A percentile compares a stretch with the other conserved stretches of the same genome.
These are phyloP conservation scores for Lithophane ornitopus DNA, from an alignment of 2,888 invertebrate species.

Conservation along the genomic window DNA sequence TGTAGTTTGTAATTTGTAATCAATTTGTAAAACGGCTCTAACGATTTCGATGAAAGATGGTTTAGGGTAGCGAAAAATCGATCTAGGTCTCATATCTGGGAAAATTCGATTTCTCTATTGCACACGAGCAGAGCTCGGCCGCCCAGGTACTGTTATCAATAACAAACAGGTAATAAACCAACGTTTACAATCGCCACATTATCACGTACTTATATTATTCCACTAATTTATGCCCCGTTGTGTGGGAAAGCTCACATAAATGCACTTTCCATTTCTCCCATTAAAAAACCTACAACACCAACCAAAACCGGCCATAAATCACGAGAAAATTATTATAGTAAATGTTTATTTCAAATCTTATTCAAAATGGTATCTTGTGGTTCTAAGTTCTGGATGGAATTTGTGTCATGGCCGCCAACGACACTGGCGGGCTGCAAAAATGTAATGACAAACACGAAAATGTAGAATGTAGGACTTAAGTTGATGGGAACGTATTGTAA, in stretches of 20 bases:
- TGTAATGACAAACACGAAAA: conserved; percentile 41
- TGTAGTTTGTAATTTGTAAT: no score
- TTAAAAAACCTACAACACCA: conserved; percentile 35
- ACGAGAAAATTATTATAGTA: conserved; percentile 8
- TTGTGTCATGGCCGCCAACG: conserved; percentile 67
- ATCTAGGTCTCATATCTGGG: no score
- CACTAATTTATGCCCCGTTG: conserved; percentile 42
- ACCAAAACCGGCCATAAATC: conserved; percentile 22
- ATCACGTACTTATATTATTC: conserved; percentile 50
- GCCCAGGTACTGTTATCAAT: not conserved
- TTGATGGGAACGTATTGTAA: conserved; percentile 25
- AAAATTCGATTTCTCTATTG: no score
- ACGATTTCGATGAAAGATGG: no score
- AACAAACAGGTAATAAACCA: conserved; percentile 23
- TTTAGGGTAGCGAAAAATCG: no score
- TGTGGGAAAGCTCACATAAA: conserved; percentile 57
- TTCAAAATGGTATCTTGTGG: conserved; percentile 38
- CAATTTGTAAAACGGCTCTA: no score
- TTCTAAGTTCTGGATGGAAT: conserved; percentile 62
- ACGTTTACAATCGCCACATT: conserved; percentile 38
- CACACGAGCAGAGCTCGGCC: no score
- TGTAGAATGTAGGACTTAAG: conserved; percentile 26
- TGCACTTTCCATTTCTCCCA: conserved; percentile 60
- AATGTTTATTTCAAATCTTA: conserved; percentile 41
- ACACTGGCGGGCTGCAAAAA: conserved; percentile 62